phyloP scores from a whole-genome alignment of 2,888 invertebrate genomes.

The Julus scandinavius region DNA sequence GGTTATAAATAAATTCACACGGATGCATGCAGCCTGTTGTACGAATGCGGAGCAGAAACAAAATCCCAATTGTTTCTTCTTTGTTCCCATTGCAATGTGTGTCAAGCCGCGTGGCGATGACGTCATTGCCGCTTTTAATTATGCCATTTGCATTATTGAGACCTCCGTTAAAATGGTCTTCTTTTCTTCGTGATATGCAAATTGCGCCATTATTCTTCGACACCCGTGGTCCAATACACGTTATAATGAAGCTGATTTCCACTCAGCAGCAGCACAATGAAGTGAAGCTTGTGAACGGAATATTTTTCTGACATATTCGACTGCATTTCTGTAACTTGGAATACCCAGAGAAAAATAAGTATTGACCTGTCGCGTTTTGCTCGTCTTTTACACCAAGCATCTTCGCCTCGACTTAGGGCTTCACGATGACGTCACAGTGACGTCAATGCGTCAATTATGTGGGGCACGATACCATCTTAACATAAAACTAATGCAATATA shows the following conservation, averaged over 20 bases:
- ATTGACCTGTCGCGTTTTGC: neutral
- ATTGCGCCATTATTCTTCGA: neutral
- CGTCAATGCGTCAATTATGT: slow-evolving; percentile 19
- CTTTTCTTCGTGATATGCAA: neutral
- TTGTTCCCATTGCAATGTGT: slow-evolving; percentile 14
- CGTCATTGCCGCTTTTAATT: neutral
- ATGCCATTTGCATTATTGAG: neutral
- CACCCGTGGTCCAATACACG: neutral
- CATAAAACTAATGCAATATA: neutral
- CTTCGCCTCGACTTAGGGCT: neutral
- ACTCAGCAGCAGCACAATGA: neutral
- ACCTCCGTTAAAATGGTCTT: neutral
- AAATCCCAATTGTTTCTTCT: neutral
- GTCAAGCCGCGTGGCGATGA: neutral
- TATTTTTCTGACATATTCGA: neutral
- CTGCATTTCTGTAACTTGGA: neutral
- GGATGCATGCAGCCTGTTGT: neutral
- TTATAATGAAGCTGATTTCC: neutral
- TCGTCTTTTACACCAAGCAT: neutral
- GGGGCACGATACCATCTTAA: neutral
- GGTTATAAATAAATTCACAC: slow-evolving; percentile 18
- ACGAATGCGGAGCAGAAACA: neutral
- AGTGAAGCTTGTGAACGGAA: neutral
- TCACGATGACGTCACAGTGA: neutral
- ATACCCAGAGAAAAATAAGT: neutral